Evolutionary conservation across 1,140 invertebrate genomes (phyloP), one percentile per base, ranked within the genome.

Genomic region (Branchinecta lindahli): DNA sequence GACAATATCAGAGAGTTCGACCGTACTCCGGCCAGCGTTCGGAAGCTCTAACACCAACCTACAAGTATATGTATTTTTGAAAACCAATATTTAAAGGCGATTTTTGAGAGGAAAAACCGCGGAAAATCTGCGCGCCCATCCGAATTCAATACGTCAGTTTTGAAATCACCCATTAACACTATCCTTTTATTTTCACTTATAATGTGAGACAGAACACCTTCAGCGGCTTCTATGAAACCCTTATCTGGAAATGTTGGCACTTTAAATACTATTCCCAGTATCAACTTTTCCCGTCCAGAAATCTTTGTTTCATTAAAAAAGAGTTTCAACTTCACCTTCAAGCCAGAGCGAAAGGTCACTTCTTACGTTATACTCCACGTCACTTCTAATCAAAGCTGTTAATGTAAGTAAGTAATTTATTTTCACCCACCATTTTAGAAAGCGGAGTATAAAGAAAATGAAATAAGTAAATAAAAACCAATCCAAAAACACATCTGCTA

Each of bases 231-330:
- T 52, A 52, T 52, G n/a, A 52, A 52, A 52, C n/a, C 47, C 9
- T 52, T 52, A 52, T 52, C 47, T n/a, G 47, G n/a, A 52, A 52
- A 52, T 52, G 47, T 9, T 52, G 47, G n/a, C n/a, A 52, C 47
- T 52, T 52, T 52, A 52, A 9, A 52, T 52, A 52, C 47, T 52
- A n/a, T 52, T 61, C 52, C 52, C 52, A 61, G 52, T 6, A 61
- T 61, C 52, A 61, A 61, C 52, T 61, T 61, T 61, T 61, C 12
- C 18, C 2, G 52, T 2, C 52, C 18, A 1, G 52, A 61, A 61
- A 61, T 20, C 52, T 61, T 12, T 61, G 12, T 61, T 61, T 61
- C 52, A 61, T 3, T 61, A 61, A 61, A 61, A 1, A 61, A 61
- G n/a, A 33, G 2, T 61, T 61, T 61, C 52, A 61, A 61, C 52